Evolutionary conservation across 2,888 invertebrate species (phyloP), one percentile per base, ranked within the genome.

Genomic region (Gasteruption jaculator): DNA sequence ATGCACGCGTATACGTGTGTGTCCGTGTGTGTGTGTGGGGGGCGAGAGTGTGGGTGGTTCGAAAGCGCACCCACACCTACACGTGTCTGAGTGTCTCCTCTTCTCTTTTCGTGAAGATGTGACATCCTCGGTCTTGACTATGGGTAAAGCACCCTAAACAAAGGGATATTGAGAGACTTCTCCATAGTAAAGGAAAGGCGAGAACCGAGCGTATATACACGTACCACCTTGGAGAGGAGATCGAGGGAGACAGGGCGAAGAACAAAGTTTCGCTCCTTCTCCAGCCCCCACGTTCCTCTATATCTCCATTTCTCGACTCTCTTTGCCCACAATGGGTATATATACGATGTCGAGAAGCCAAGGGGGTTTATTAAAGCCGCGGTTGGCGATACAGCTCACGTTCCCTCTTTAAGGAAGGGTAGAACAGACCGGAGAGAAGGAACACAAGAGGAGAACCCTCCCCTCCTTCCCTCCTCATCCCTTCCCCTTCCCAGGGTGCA

Each of bases 361-460:
- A 61, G 63, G 63, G n/a, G 63, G 65, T 66, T 67, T 67, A 67
- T 66, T 66, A 65, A 66, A 67, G 61, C 61, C 61, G 59, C 57
- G 61, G 62, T 68, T 68, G 63, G 58, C 60, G 60, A 68, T 67
- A 68, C 68, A 67, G 63, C 68, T 68, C 68, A 68, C 68, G 68
- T 68, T 63, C 59, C 58, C 54, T 58, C 53, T 56, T 58, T 60
- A 60, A 56, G 50, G n/a, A n/a, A n/a, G n/a, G n/a, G n/a, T n/a
- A n/a, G n/a, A n/a, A n/a, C n/a, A n/a, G n/a, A n/a, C n/a, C n/a
- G n/a, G n/a, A n/a, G n/a, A n/a, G n/a, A n/a, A n/a, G n/a, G n/a
- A n/a, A n/a, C n/a, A n/a, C n/a, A n/a, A n/a, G n/a, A n/a, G n/a
- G 54, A 54, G 53, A 53, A 48, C 51, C 45, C 15, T 31, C 31